These are phyloP conservation scores for Lepus americanus DNA, from an alignment of 2,113 vertebrate species.

Conservation along the genomic window DNA sequence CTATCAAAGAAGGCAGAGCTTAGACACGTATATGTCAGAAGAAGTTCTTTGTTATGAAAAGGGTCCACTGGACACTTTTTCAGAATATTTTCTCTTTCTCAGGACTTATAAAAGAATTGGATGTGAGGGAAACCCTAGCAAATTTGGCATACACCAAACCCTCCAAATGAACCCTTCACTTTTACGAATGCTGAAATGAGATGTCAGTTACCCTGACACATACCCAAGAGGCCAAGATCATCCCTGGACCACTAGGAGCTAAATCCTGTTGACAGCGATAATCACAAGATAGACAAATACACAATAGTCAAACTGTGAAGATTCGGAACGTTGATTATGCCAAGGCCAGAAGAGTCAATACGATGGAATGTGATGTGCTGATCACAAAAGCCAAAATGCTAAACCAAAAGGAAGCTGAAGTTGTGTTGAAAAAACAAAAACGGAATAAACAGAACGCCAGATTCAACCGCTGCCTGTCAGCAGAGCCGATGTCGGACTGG, in stretches of 20 bases:
- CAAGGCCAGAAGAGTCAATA: conserved; percentile 33
- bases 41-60: conserved; percentile 41
- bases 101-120: conserved; percentile 9
- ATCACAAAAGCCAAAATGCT: conserved; percentile 57
- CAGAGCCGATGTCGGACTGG: not conserved
- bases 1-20: not conserved
- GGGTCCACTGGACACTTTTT: not conserved
- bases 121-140: conserved; percentile 45
- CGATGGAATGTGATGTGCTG: not conserved
- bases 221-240: not conserved
- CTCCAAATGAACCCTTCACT: conserved; percentile 53
- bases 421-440: conserved; percentile 39
- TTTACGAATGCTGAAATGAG: not conserved
- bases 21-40: conserved; percentile 31
- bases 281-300: conserved; percentile 45
- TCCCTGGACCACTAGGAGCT: not conserved
- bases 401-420: conserved; percentile 12
- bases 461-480: conserved; percentile 54
- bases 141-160: not conserved
- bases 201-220: conserved; percentile 33
- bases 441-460: conserved; percentile 32
- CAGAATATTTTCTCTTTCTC: conserved; percentile 53
- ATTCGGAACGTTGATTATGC: conserved; percentile 41
- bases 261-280: not conserved
- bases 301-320: conserved; percentile 35